Evolutionary conservation across 1,140 invertebrate genomes (phyloP).

Genomic region (Eciton burchellii): DNA sequence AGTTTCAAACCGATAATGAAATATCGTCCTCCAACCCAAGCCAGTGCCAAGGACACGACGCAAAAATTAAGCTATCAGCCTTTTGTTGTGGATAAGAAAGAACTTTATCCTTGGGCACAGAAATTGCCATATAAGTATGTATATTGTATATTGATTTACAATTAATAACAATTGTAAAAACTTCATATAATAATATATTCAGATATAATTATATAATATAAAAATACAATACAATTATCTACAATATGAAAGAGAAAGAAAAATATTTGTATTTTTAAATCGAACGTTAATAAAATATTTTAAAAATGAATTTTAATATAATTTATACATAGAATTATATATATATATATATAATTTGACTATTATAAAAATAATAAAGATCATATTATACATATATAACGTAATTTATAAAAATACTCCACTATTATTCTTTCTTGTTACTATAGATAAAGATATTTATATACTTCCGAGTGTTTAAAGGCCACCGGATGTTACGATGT

Average conservation of each 20-base stretch:
- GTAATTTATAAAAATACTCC: not conserved
- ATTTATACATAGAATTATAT: too few species aligned
- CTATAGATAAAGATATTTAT: constrained; percentile 15
- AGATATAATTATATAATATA: too few species aligned
- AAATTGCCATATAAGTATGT: constrained; percentile 79
- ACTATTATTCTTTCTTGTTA: not conserved
- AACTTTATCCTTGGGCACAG: constrained; percentile 78
- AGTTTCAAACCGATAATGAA: constrained; percentile 86
- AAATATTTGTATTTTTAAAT: too few species aligned
- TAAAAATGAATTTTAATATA: too few species aligned
- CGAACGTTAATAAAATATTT: too few species aligned
- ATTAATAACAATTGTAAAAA: too few species aligned
- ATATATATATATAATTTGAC: too few species aligned
- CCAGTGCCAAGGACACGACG: constrained; percentile 84
- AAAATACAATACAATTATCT: too few species aligned
- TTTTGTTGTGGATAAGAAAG: constrained; percentile 68
- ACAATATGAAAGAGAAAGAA: too few species aligned
- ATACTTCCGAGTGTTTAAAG: constrained; percentile 63
- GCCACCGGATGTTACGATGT: constrained; percentile 75
- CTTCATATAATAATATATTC: too few species aligned
- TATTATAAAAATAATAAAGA: too few species aligned
- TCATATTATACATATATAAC: not conserved
- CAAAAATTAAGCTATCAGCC: constrained; percentile 81
- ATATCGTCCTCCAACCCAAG: constrained; percentile 85
- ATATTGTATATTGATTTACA: constrained; percentile 14